Evolutionary conservation across 2,888 invertebrate genomes (phyloP).

Genomic region (Liopterus haemorrhoidalis): DNA sequence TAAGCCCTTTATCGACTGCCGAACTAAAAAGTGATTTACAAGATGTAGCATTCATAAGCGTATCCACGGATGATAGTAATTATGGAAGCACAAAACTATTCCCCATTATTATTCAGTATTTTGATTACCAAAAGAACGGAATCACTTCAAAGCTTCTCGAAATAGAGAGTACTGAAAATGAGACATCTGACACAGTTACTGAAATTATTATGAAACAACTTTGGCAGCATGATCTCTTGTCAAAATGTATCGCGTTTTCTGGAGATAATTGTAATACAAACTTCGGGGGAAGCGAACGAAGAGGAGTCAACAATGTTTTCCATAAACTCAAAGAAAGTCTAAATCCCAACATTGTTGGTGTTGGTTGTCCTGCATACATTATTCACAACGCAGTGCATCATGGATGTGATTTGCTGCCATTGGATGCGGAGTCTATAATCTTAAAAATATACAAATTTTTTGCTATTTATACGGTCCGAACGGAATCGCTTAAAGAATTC

Average conservation of each 20-base stretch:
- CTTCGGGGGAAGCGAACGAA: conserved; percentile 16
- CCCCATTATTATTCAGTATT: conserved; percentile 34
- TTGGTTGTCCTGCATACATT: conserved; percentile 19
- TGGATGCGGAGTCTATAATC: conserved; percentile 12
- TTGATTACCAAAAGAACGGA: conserved; percentile 22
- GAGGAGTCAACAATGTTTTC: conserved; percentile 18
- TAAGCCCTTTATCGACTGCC: conserved; percentile 19
- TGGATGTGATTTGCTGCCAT: conserved; percentile 10
- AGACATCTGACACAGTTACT: conserved; percentile 32
- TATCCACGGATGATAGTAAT: conserved; percentile 34
- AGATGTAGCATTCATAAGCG: conserved; percentile 28
- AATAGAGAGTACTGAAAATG: conserved; percentile 27
- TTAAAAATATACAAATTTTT: conserved; percentile 15
- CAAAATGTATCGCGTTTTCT: conserved; percentile 14
- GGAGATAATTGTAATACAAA: conserved; percentile 20
- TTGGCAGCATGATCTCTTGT: neutral
- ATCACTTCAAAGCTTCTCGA: conserved; percentile 25
- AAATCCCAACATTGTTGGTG: conserved; percentile 8
- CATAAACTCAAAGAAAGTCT: conserved; percentile 7
- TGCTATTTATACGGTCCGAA: conserved; percentile 5
- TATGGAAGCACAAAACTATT: conserved; percentile 32
- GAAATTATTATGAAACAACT: conserved; percentile 23
- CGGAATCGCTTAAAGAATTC: neutral
- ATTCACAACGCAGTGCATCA: conserved; percentile 14
- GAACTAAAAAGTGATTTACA: conserved; percentile 27